Base-by-base conservation (phyloP, 2,113 vertebrate genomes). In the Toxostoma redivivum region DNA sequence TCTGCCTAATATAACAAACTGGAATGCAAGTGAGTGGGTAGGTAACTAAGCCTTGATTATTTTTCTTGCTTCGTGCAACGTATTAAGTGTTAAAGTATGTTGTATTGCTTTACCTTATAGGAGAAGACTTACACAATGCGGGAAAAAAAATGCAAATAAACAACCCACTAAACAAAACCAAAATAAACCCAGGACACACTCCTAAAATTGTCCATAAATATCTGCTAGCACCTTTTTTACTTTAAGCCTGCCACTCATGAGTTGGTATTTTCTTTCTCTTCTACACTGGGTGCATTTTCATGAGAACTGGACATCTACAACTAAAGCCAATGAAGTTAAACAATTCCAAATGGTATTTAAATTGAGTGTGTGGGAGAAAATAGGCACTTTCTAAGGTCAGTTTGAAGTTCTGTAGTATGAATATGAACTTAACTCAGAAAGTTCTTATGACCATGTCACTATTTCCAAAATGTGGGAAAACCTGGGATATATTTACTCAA, bases 111-210 rank as follows among this genome's bases (percentile, higher is more conserved):
- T 88, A 44, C 16, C 11, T 83, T 27, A 38, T 38, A 42, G 11
- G 62, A 50, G 13, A 79, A 62, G 10, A 2, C 16, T 86, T 86
- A n/a, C 23, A 5, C 38, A 56, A 56, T 17, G 10, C 30, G 77
- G 18, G 4, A 12, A 24, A 35, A 42, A 42, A 70, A 38, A 3
- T 0, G n/a, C 3, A 27, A 37, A 33, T 3, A 14, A 12, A 38
- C 45, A 80, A 7, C 4, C 35, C 45, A 53, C 38, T 45, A 42
- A 35, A 45, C 21, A 31, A 47, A 47, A 37, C 17, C 13, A 81
- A 35, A 48, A 35, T 38, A 48, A 73, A n/a, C 8, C 19, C 12
- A 57, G 50, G 56, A 40, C 12, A 8, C 10, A 14, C 21, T 1
- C 10, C 12, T n/a, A 8, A 24, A 64, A 40, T 6, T 69, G 48